Percentiles rank a stretch among this genome's conserved stretches.
phyloP scores from a whole-genome alignment of 2,888 invertebrate species.

The Lumbricus terrestris region DNA sequence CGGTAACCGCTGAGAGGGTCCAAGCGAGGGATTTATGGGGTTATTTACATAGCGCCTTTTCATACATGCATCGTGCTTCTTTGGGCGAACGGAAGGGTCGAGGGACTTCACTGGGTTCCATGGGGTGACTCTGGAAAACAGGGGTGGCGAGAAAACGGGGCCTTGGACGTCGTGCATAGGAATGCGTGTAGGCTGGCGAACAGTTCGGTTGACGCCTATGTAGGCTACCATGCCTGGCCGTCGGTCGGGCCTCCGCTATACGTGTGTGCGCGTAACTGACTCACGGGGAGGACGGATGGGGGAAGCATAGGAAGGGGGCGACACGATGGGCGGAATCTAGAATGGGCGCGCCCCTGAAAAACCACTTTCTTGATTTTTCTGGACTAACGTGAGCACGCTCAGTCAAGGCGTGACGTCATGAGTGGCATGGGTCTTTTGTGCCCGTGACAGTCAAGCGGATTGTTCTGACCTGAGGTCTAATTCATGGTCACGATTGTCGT shows the following conservation, averaged over 20 bases:
- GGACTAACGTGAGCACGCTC: neutral
- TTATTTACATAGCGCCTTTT: neutral
- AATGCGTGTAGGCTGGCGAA: neutral
- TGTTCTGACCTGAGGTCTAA: too few species aligned
- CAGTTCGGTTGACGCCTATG: neutral
- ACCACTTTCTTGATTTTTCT: slow-evolving; percentile 12
- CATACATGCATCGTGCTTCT: neutral
- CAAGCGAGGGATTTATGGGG: neutral
- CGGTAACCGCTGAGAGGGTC: neutral
- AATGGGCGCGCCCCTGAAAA: slow-evolving; percentile 4
- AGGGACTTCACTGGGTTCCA: neutral
- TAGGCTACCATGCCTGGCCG: neutral
- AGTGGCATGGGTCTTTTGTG: too few species aligned
- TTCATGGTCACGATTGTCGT: neutral
- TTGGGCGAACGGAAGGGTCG: neutral
- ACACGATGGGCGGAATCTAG: slow-evolving; percentile 4
- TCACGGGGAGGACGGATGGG: neutral
- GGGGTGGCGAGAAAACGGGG: neutral
- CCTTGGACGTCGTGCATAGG: neutral
- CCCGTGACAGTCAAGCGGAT: too few species aligned
- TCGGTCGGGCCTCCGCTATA: neutral
- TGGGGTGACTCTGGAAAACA: neutral
- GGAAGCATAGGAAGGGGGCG: neutral
- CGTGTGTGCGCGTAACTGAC: slow-evolving; percentile 13
- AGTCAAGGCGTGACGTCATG: neutral